These are phyloP conservation scores for Tiliqua scincoides DNA, from an alignment of 2,113 vertebrate species.

Conservation along the genomic window DNA sequence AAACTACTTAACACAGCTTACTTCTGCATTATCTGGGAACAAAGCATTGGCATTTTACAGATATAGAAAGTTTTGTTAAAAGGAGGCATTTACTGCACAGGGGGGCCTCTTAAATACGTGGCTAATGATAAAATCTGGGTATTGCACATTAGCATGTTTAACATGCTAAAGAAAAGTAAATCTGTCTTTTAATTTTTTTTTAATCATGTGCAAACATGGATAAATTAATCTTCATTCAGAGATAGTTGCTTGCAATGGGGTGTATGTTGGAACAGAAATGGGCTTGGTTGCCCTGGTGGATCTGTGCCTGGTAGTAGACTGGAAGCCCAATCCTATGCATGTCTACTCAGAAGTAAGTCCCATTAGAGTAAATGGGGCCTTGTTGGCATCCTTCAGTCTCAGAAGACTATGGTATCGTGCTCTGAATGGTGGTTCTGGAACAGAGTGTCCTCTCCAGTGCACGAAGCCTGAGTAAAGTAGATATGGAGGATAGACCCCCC, in stretches of 20 bases:
- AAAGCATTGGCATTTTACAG: constrained; percentile 12
- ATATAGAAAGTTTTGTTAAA: constrained; percentile 32
- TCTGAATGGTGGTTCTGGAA: too few relatives aligned
- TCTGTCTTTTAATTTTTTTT: constrained; percentile 2
- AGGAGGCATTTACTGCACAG: constrained; percentile 16
- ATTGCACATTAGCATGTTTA: not conserved
- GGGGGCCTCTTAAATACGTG: not conserved
- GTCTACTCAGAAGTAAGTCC: too few relatives aligned
- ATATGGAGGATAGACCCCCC: too few relatives aligned
- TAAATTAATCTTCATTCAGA: not conserved
- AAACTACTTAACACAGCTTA: constrained; percentile 20
- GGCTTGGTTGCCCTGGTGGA: not conserved
- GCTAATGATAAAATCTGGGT: constrained; percentile 10
- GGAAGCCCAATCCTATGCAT: too few relatives aligned
- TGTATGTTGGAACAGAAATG: not conserved
- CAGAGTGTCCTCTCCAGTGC: too few relatives aligned
- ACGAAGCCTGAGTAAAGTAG: too few relatives aligned
- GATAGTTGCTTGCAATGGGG: not conserved
- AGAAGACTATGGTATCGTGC: too few relatives aligned
- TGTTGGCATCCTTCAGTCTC: too few relatives aligned
- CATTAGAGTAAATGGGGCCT: too few relatives aligned
- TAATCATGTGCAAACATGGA: not conserved
- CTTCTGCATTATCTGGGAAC: constrained; percentile 29
- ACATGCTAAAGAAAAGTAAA: constrained; percentile 8
- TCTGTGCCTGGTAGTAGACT: not conserved